A percentile compares a stretch with the other conserved stretches of the same genome.
These are phyloP conservation scores for Esox lucius DNA, from an alignment of 2,797 vertebrate species.

Conservation along the genomic window DNA sequence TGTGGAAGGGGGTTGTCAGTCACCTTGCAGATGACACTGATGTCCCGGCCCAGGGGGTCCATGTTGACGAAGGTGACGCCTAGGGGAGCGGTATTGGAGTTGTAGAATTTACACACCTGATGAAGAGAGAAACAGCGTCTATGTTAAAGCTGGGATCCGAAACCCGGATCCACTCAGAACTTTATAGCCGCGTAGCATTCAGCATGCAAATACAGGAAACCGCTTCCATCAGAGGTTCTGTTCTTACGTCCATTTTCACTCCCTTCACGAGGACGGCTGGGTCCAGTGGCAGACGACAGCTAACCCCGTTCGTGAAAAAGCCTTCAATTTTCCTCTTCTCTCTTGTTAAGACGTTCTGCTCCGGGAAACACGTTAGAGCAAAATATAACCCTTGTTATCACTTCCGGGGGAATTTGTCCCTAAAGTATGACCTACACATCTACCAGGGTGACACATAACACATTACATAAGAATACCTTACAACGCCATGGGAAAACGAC, in stretches of 20 bases:
- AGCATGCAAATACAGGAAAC: background rate
- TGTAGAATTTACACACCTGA: slow-evolving; percentile 90
- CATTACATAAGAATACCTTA: too few relatives aligned
- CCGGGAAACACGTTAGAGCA: background rate
- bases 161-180: background rate
- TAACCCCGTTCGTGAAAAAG: slow-evolving; percentile 79
- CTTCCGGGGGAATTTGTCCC: too few relatives aligned
- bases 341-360: slow-evolving; percentile 77
- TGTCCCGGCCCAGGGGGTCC: slow-evolving; percentile 83
- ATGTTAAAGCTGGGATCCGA: background rate
- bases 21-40: slow-evolving; percentile 93
- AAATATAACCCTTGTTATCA: too few relatives aligned
- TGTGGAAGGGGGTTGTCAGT: background rate
- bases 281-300: slow-evolving; percentile 87
- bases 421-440: too few relatives aligned
- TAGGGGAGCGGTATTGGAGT: slow-evolving; percentile 88
- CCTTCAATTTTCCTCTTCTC: slow-evolving; percentile 77
- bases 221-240: background rate
- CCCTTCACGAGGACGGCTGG: slow-evolving; percentile 84
- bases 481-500: too few relatives aligned
- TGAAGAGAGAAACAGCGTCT: background rate
- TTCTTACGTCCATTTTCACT: slow-evolving; percentile 80
- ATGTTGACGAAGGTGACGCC: slow-evolving; percentile 87
- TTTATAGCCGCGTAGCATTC: background rate
- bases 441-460: too few relatives aligned